Conservation (phyloP, 2,888 invertebrate species). For the Microctonus aethiopoides region DNA sequence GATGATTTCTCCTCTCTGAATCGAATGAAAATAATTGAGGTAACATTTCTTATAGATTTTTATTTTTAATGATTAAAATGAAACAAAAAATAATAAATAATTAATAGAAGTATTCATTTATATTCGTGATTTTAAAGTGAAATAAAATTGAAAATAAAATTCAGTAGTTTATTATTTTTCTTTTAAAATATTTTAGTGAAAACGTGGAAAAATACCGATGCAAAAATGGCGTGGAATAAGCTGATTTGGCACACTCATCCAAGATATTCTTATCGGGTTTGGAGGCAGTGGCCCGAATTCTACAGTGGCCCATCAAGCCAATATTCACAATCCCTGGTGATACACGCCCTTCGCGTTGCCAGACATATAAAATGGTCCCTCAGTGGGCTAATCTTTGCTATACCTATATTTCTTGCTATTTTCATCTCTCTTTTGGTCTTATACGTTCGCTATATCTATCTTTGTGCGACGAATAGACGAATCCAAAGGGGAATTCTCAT, state of each 20-base stretch:
- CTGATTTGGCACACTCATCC: constrained; percentile 1
- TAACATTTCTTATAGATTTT: background rate
- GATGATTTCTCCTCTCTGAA: background rate
- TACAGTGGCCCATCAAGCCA: constrained; percentile 44
- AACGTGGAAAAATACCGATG: background rate
- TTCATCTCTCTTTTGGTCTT: constrained; percentile 12
- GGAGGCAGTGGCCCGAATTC: constrained; percentile 24
- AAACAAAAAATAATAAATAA: no score
- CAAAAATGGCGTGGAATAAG: constrained; percentile 21
- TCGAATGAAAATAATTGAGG: background rate
- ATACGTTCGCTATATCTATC: background rate
- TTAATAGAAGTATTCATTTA: background rate
- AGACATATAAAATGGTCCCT: constrained; percentile 52
- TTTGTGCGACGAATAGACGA: background rate
- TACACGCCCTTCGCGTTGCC: constrained; percentile 52
- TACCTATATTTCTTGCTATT: background rate
- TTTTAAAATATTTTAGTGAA: background rate
- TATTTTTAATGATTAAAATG: background rate
- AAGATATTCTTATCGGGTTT: constrained; percentile 11
- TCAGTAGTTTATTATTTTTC: background rate
- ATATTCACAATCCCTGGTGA: constrained; percentile 56
- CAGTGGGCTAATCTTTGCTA: constrained; percentile 43
- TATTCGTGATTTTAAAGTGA: background rate
- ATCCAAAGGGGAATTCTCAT: background rate
- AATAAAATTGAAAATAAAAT: constrained; percentile 5